Evolutionary conservation across 2,797 vertebrate species (phyloP).

Genomic region (Chaenodraco wilsoni): DNA sequence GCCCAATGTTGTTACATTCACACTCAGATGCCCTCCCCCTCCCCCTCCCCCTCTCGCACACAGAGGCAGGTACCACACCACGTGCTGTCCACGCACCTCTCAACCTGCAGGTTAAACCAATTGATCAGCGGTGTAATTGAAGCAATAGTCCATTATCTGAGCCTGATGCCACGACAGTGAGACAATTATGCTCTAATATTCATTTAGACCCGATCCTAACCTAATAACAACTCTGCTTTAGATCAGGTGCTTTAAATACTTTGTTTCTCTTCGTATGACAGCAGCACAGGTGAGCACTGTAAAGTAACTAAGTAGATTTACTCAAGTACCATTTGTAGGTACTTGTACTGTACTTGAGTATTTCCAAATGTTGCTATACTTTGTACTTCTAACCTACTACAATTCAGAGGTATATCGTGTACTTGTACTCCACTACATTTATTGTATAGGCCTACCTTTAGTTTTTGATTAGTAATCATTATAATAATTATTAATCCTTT

Average conservation of each 20-base stretch:
- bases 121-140: slow-evolving; percentile 62
- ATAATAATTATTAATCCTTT: too few species aligned
- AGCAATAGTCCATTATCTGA: slow-evolving; percentile 57
- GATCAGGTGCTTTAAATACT: slow-evolving; percentile 12
- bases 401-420: too few species aligned
- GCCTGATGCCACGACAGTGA: slow-evolving; percentile 34
- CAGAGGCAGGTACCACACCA: slow-evolving; percentile 6
- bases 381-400: too few species aligned
- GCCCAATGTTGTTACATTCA: slow-evolving; percentile 58
- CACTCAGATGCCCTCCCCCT: slow-evolving; percentile 20
- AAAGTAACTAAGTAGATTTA: too few species aligned
- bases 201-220: slow-evolving; percentile 34
- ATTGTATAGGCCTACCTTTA: too few species aligned
- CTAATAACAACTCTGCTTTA: slow-evolving; percentile 1
- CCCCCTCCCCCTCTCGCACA: not conserved
- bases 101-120: slow-evolving; percentile 58
- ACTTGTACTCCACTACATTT: too few species aligned
- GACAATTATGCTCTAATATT: slow-evolving; percentile 53
- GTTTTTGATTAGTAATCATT: too few species aligned
- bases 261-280: not conserved
- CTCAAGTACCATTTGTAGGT: too few species aligned
- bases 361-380: too few species aligned
- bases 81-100: slow-evolving; percentile 27
- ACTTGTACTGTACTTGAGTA: too few species aligned
- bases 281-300: slow-evolving; percentile 5